These are phyloP conservation scores for Nanorana parkeri DNA, from an alignment of 2,113 vertebrate species.

Conservation along the genomic window DNA sequence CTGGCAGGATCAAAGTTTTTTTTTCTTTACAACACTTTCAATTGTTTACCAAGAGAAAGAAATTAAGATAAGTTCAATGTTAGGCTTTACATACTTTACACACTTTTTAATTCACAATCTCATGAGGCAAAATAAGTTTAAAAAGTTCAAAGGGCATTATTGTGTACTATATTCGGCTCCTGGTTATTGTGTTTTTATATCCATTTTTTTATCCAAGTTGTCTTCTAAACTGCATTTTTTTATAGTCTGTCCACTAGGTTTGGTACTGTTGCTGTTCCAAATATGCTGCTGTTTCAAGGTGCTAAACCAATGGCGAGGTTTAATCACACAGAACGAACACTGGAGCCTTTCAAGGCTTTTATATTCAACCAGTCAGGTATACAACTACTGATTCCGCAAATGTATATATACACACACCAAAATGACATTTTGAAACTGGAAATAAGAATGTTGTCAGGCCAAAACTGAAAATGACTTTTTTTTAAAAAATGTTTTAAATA, in stretches of 20 bases:
- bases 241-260: constrained; percentile 93
- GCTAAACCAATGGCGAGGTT: constrained; percentile 97
- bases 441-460: too few species aligned
- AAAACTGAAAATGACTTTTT: too few species aligned
- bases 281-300: constrained; percentile 96
- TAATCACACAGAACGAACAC: constrained; percentile 92
- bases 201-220: constrained; percentile 30
- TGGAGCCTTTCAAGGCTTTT: constrained; percentile 89
- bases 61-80: too few species aligned
- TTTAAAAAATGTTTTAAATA: too few species aligned
- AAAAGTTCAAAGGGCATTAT: too few species aligned
- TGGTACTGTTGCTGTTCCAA: constrained; percentile 96
- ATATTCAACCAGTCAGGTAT: constrained; percentile 95
- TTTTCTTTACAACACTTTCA: background rate
- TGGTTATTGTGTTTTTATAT: background rate
- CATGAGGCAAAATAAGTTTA: too few species aligned
- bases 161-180: background rate
- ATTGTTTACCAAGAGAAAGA: too few species aligned
- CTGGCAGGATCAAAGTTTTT: background rate
- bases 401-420: too few species aligned
- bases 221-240: constrained; percentile 50
- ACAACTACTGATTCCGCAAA: too few species aligned
- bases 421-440: too few species aligned
- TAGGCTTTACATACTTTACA: too few species aligned
- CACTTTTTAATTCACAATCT: too few species aligned